phyloP scores from a whole-genome alignment of 2,113 vertebrate species.

The Petroica traversi region DNA sequence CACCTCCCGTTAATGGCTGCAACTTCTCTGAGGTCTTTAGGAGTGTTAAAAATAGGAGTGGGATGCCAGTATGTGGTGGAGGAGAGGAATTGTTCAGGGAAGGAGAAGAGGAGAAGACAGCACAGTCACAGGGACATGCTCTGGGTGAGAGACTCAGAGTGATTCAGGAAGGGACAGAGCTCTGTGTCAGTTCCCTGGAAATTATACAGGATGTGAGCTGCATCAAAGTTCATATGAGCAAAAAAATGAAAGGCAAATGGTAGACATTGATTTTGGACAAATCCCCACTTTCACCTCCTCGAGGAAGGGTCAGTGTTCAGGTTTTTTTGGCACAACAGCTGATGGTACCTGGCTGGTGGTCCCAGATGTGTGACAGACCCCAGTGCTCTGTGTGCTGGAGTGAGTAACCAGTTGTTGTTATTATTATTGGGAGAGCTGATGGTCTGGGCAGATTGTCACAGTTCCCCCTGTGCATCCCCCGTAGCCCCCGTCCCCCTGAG shows the following conservation, averaged over 20 bases:
- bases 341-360: not conserved
- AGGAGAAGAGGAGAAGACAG: not conserved
- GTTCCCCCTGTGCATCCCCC: not conserved
- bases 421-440: not conserved
- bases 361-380: not conserved
- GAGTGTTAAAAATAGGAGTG: not conserved
- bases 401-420: rapidly evolving
- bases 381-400: not conserved
- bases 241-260: not conserved
- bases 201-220: rapidly evolving
- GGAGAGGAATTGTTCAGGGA: not conserved
- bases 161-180: not conserved
- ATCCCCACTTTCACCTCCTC: not conserved
- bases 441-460: not conserved
- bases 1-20: not conserved
- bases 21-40: not conserved
- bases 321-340: rapidly evolving
- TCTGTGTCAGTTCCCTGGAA: not conserved
- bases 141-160: not conserved
- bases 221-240: not conserved
- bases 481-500: not conserved
- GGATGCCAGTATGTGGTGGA: not conserved
- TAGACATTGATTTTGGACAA: not conserved
- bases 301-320: not conserved
- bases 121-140: rapidly evolving